Base-by-base conservation (phyloP, 2,113 vertebrate species). In the Tautogolabrus adspersus region DNA sequence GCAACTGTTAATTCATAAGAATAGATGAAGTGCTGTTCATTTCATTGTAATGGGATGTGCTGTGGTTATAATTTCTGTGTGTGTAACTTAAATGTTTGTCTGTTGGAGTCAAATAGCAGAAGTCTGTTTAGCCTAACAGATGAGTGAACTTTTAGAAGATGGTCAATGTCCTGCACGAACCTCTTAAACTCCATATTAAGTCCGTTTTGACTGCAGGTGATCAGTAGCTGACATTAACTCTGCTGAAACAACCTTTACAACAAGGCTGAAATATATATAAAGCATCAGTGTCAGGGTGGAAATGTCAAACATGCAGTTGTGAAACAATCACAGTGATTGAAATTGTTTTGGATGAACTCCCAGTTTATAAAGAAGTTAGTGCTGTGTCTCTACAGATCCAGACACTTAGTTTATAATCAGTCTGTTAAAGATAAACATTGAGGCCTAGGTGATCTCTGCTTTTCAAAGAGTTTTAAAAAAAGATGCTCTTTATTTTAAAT, bases 231-330 rank as follows among this genome's bases (percentile, higher is more conserved):
- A 38, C 42, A 30, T 58, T 66, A 34, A 47, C 55, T 12, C 66
- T n/a, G 30, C 18, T 58, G 61, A 71, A 81, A 79, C 62, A 51
- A n/a, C 65, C 13, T 81, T 66, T 82, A 46, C 55, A 74, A 38
- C 38, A 1, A 77, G n/a, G 46, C 3, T 0, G 57, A 84, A 70
- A 77, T 77, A 70, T 67, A 64, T 49, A 79, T 55, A 66, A 54
- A 9, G 19, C 62, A 38, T 37, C 54, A 59, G 67, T 63, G 61
- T 40, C 8, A 38, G 30, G 13, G 26, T 71, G 58, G 16, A 37
- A 77, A 79, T 61, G 61, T 65, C 30, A 52, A 68, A 37, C 26
- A 30, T 60, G 60, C 34, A 23, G 15, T 16, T 68, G 10, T 13
- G 30, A 22, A 66, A 44, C 8, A 23, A 16, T 13, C 3, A 0